Percentiles rank a stretch among this genome's conserved stretches.
phyloP scores from a whole-genome alignment of 2,797 vertebrate genomes.

The Hypotaenidia philippensis region DNA sequence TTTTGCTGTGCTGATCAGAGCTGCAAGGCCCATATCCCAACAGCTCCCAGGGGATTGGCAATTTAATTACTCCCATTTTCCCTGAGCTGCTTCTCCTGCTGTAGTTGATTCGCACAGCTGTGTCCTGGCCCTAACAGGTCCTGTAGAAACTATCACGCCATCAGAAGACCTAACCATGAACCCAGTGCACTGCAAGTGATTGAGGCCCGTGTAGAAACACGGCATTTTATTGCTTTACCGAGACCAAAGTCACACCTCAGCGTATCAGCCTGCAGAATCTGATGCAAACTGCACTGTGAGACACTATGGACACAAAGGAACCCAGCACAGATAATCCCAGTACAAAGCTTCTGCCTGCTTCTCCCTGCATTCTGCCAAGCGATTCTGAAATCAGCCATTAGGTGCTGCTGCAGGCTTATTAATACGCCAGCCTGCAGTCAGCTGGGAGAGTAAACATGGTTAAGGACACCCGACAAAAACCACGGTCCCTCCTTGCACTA shows the following conservation, averaged over 20 bases:
- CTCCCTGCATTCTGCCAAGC: background rate
- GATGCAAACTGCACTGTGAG: background rate
- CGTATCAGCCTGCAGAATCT: background rate
- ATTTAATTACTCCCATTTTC: background rate
- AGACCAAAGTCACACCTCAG: background rate
- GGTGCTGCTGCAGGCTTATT: slow-evolving; percentile 68
- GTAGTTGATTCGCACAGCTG: background rate
- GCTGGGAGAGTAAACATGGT: background rate
- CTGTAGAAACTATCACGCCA: background rate
- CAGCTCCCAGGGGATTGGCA: background rate
- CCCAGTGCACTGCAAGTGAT: accelerated
- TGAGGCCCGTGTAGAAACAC: accelerated
- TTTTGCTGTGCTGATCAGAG: background rate
- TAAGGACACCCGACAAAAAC: background rate
- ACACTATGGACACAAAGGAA: background rate
- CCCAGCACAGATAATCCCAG: background rate
- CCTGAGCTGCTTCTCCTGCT: background rate
- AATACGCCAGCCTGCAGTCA: background rate
- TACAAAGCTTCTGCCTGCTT: background rate
- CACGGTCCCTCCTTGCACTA: background rate
- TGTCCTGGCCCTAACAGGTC: background rate
- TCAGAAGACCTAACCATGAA: background rate
- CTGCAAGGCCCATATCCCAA: background rate
- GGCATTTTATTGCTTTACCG: accelerated
- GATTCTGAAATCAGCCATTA: slow-evolving; percentile 59